Conservation (phyloP, 2,888 invertebrate genomes). For the Oscheius onirici region DNA sequence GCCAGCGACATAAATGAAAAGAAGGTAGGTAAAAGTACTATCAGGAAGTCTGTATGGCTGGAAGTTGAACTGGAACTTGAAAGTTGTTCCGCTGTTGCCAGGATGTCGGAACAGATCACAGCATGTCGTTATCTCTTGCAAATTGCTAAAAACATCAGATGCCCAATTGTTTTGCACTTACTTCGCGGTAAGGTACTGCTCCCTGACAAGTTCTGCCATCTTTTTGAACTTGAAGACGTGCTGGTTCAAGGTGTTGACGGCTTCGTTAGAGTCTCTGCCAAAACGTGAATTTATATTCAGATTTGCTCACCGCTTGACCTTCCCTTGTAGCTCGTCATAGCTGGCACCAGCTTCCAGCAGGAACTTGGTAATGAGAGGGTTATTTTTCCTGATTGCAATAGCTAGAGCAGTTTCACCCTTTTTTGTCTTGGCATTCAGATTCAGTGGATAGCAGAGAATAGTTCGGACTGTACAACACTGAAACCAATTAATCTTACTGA, state of each 20-base stretch:
- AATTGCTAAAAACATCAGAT: no score
- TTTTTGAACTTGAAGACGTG: no score
- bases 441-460: not conserved
- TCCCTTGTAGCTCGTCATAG: not conserved
- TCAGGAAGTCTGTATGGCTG: not conserved
- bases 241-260: no score
- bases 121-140: no score
- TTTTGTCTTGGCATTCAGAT: not conserved
- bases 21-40: not conserved
- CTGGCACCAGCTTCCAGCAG: conserved; percentile 19
- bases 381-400: conserved; percentile 9
- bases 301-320: no score
- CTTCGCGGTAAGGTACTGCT: no score
- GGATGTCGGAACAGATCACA: not conserved
- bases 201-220: no score
- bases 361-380: not conserved
- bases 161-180: no score
- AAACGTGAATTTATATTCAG: no score
- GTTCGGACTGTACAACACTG: not conserved
- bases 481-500: not conserved
- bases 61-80: not conserved
- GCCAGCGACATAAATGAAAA: not conserved
- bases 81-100: not conserved
- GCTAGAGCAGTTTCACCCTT: not conserved
- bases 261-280: no score